These are phyloP conservation scores for Meandrusa payeni DNA, from an alignment of 2,888 invertebrate species.

Conservation along the genomic window DNA sequence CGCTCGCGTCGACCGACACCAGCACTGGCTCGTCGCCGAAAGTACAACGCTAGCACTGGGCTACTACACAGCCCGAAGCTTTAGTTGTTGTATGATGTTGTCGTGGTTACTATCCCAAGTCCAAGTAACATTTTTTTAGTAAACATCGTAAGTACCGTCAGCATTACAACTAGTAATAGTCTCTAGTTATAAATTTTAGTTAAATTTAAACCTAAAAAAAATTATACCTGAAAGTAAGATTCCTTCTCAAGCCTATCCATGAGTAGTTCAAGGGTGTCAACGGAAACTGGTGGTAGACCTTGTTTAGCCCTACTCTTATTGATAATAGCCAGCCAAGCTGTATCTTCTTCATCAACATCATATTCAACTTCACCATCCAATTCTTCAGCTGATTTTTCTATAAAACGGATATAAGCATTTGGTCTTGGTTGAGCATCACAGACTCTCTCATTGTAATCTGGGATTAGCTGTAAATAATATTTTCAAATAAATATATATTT, in stretches of 20 bases:
- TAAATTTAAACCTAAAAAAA: no score
- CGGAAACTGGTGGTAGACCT: constrained; percentile 87
- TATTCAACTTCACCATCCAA: constrained; percentile 97
- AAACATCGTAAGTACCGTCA: no score
- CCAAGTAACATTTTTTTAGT: no score
- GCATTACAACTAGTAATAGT: no score
- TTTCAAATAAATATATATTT: no score
- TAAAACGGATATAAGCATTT: constrained; percentile 95
- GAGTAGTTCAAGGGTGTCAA: constrained; percentile 94
- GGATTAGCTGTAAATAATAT: constrained; percentile 74
- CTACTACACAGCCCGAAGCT: no score
- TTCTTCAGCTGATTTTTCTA: constrained; percentile 96
- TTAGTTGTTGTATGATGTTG: no score
- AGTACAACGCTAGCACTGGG: no score
- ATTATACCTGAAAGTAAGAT: constrained; percentile 94
- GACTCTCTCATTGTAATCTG: constrained; percentile 86
- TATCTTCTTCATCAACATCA: constrained; percentile 99
- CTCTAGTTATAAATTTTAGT: no score
- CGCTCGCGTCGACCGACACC: no score
- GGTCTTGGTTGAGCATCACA: constrained; percentile 91
- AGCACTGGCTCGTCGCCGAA: no score
- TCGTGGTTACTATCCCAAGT: no score
- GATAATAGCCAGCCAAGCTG: constrained; percentile 94
- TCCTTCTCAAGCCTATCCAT: constrained; percentile 99
- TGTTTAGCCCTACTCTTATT: constrained; percentile 90